Conservation (phyloP, 2,888 invertebrate genomes). For the Erebia ligea region DNA sequence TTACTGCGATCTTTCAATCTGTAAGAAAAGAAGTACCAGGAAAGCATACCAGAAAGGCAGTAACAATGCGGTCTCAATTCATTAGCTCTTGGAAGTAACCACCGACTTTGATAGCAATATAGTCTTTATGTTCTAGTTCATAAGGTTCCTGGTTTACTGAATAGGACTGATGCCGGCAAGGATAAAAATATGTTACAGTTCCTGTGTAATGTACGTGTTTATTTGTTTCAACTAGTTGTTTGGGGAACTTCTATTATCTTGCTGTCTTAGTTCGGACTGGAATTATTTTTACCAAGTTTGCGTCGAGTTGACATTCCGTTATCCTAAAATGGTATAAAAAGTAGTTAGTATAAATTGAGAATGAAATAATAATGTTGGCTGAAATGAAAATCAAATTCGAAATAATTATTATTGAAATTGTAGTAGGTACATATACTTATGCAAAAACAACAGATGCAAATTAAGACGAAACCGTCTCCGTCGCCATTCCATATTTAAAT, state of each 20-base stretch:
- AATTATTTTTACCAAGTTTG: background rate
- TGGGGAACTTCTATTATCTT: background rate
- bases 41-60: constrained; percentile 44
- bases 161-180: background rate
- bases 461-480: constrained; percentile 29
- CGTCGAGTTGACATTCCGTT: no score
- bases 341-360: no score
- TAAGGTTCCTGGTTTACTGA: constrained; percentile 12
- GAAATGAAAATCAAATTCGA: background rate
- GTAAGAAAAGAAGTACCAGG: constrained; percentile 35
- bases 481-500: constrained; percentile 41
- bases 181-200: constrained; percentile 48
- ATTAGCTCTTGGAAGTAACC: constrained; percentile 53
- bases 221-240: constrained; percentile 16
- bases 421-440: no score
- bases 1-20: background rate
- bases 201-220: constrained; percentile 45
- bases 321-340: no score
- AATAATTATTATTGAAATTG: background rate
- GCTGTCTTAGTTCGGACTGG: background rate
- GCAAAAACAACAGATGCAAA: constrained; percentile 27
- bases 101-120: constrained; percentile 24
- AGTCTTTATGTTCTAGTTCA: background rate
- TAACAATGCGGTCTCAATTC: constrained; percentile 54
- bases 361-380: background rate